These are phyloP conservation scores for Pituophis catenifer DNA, from an alignment of 2,113 vertebrate genomes.

Conservation along the genomic window DNA sequence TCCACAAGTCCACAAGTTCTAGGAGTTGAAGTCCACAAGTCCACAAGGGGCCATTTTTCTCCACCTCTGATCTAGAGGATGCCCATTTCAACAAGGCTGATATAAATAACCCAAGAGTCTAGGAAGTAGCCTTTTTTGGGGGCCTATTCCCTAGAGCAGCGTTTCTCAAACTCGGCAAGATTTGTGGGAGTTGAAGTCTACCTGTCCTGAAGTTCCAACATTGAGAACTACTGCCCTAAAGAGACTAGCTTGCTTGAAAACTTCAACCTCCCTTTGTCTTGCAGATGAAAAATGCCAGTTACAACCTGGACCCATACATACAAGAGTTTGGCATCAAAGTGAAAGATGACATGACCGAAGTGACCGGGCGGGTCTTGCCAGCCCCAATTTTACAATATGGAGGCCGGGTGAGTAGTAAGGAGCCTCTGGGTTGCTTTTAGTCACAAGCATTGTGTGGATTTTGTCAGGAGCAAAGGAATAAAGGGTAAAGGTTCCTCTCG, in stretches of 20 bases:
- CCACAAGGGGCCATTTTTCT: too few species aligned
- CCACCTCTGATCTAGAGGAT: too few species aligned
- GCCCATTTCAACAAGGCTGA: too few species aligned
- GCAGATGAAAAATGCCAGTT: constrained; percentile 99
- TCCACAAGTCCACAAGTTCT: too few species aligned
- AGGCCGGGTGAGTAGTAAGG: constrained; percentile 84
- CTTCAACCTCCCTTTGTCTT: constrained; percentile 19
- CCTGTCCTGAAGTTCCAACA: background rate
- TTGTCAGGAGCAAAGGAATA: background rate
- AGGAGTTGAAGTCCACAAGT: too few species aligned
- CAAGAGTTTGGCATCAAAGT: constrained; percentile 99
- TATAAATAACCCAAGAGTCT: too few species aligned
- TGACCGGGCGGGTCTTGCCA: constrained; percentile 92
- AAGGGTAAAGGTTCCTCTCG: too few species aligned
- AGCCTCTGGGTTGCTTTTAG: rapidly evolving
- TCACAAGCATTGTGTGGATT: background rate
- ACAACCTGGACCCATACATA: constrained; percentile 97
- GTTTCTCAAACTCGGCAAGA: too few species aligned
- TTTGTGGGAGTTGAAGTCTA: background rate
- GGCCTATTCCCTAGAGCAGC: too few species aligned
- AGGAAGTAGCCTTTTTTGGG: background rate
- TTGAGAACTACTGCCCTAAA: background rate
- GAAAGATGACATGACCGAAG: constrained; percentile 98
- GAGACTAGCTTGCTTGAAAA: background rate
- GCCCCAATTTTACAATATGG: constrained; percentile 98